Conservation (phyloP, 2,113 vertebrate species). For the Corythornis madagascariensis region DNA sequence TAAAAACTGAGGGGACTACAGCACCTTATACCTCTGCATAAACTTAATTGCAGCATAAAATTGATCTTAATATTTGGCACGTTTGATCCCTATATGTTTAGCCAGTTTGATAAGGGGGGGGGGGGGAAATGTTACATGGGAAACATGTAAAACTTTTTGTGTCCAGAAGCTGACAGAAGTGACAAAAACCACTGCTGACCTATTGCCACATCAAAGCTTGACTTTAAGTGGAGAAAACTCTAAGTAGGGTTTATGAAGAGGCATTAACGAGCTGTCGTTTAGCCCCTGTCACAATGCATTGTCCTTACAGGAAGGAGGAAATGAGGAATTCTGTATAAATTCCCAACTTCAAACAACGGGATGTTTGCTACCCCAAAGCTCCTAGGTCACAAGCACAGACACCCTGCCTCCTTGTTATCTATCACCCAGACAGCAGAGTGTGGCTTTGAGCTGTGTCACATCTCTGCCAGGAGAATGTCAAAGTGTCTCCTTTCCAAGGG, state of each 20-base stretch:
- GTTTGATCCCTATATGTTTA: not conserved
- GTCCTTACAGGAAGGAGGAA: constrained; percentile 69
- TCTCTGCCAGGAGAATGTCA: not conserved
- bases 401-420: not conserved
- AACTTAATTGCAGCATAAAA: not conserved
- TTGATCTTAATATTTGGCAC: not conserved
- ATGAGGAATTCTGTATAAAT: constrained; percentile 67
- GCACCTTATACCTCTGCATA: not conserved
- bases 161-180: not conserved
- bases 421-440: not conserved
- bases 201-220: constrained; percentile 40
- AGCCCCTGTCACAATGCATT: constrained; percentile 51
- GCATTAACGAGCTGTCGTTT: constrained; percentile 18
- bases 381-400: not conserved
- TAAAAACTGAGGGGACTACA: not conserved
- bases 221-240: constrained; percentile 24
- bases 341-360: constrained; percentile 60
- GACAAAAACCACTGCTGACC: not conserved
- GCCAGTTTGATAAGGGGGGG: not conserved
- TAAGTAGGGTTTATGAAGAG: constrained; percentile 6
- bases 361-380: constrained; percentile 39
- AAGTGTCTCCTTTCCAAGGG: not conserved
- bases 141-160: not conserved
- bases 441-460: not conserved
- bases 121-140: not conserved